phyloP scores from a whole-genome alignment of 2,888 invertebrate genomes.

The Diaphora mendica region DNA sequence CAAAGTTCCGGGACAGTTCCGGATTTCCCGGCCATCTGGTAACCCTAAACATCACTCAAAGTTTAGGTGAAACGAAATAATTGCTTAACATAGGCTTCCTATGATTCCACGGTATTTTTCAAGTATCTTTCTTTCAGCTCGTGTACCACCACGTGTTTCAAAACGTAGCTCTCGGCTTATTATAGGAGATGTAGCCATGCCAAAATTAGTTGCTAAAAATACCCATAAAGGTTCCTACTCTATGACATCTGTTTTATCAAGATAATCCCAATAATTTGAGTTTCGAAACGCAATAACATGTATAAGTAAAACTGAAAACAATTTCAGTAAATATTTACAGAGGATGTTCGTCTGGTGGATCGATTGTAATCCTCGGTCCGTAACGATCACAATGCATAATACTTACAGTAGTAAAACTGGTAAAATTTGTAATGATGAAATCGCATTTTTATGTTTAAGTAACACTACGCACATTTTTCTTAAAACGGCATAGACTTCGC shows the following conservation, averaged over 20 bases:
- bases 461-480: too few relatives aligned
- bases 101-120: too few relatives aligned
- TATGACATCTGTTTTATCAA: neutral
- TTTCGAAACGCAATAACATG: neutral
- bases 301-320: neutral
- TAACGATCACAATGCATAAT: neutral
- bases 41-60: too few relatives aligned
- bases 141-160: too few relatives aligned
- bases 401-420: neutral
- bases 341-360: neutral
- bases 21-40: too few relatives aligned
- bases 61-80: too few relatives aligned
- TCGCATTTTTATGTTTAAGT: neutral
- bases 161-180: too few relatives aligned
- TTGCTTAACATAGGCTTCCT: too few relatives aligned
- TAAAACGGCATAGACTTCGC: too few relatives aligned
- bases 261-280: neutral
- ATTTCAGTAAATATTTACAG: neutral
- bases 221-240: neutral
- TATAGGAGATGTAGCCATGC: neutral
- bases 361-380: constrained; percentile 6
- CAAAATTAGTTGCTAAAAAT: neutral
- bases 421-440: neutral
- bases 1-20: too few relatives aligned
- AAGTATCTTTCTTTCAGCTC: too few relatives aligned